Base-by-base conservation (phyloP, 2,113 vertebrate genomes). In the Podocnemis expansa region DNA sequence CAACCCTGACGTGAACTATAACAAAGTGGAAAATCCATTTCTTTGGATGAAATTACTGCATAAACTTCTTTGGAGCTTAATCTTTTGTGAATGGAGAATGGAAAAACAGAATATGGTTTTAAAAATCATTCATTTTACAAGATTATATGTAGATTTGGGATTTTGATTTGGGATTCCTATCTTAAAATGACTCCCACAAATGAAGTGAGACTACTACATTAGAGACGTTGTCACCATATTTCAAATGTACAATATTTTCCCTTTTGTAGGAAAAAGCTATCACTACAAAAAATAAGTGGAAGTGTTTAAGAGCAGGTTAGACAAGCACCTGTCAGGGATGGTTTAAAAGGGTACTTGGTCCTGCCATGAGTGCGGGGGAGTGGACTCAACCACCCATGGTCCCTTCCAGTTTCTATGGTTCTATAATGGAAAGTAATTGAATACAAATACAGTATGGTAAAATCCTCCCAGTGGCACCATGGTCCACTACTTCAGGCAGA, bases 221-320 rank as follows among this genome's bases (percentile, higher is more conserved):
- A 34, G 1, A 1, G 4, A 45, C n/a, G 6, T 3, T 5, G 25
- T 10, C 82, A 29, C 31, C 85, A 11, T 24, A 56, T 83, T 89
- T 89, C 34, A 17, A 0, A 0, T 10, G 0, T 41, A 27, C 8
- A 19, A 14, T 25, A 49, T 56, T 80, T 60, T 49, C 38, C 38
- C 80, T 31, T 5, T 70, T 55, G 81, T 55, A 43, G 85, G 5
- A 88, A 47, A 82, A 52, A 0, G 58, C 84, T 41, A 19, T 29
- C 38, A 4, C 14, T 63, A 80, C 2, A 0, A 3, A 47, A n/a
- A n/a, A n/a, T n/a, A n/a, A n/a, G n/a, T n/a, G n/a, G n/a, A n/a
- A n/a, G n/a, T n/a, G n/a, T n/a, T n/a, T n/a, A n/a, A n/a, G n/a
- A n/a, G n/a, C n/a, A n/a, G n/a, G n/a, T n/a, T n/a, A n/a, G n/a